Evolutionary conservation across 1,140 invertebrate species (phyloP), one percentile per base, ranked within the genome.

Genomic region (Zaprionus capensis): DNA sequence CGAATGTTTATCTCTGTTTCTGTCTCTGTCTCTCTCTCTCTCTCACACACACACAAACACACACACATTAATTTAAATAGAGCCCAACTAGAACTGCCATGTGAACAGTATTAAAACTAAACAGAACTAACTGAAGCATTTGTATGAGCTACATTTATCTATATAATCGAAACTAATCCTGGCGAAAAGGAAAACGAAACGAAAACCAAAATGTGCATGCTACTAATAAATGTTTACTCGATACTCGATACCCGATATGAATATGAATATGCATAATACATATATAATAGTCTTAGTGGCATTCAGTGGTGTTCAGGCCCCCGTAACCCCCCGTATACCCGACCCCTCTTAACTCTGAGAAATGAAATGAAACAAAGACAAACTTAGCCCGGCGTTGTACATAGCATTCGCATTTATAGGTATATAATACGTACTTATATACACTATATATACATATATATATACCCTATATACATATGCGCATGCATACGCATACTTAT

Each of bases 21-120:
- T 11, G 2, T 17, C 41, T 46, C 5, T 46, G 7, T 17, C 2
- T 46, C 15, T n/a, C 38, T 44, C 15, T 31, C 4, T 31, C 5
- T 62, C 41, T 53, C 17, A 2, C 31, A 4, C 41, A 38, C 6
- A 51, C 46, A 36, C 5, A 31, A 0, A 51, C 15, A 51, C 28
- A 31, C 0, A 51, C 15, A 51, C 20, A 41, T 22, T 66, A 9
- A 62, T 57, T 69, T 51, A 17, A 70, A 71, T 71, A 59, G 12
- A 76, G 59, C 57, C 65, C 71, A 34, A 73, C 65, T 61, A 36
- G 51, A 46, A 75, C 36, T 44, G 56, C 53, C 63, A 64, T 59
- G 49, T 81, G 66, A 82, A 79, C 81, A 82, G 81, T 82, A 82
- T 82, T 82, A 82, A 71, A 55, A 34, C 31, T 34, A 34, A n/a